Base-by-base conservation (phyloP, 2,888 invertebrate genomes). In the Muscina levida region DNA sequence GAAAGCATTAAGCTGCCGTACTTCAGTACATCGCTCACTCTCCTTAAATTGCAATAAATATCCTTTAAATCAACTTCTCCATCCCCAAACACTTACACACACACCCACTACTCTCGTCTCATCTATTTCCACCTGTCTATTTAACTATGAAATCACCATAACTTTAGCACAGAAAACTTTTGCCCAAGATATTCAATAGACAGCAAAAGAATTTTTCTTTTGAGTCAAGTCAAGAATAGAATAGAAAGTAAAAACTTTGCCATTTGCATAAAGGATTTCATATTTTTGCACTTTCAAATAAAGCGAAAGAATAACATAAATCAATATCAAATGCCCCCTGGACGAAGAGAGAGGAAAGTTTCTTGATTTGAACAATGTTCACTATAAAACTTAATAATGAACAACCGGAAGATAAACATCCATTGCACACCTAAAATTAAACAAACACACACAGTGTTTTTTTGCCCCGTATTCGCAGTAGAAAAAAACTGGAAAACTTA, bases 401-500 rank as follows among this genome's bases (percentile, higher is more conserved):
- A 5, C n/a, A 71, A 56, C 8, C 2, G 26, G 22, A 51, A 5
- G 44, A 22, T 71, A 48, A 62, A 62, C 26, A 15, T 62, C 39
- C 39, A n/a, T 53, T 17, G 17, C 8, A 26, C 59, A 37, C 59
- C 57, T 57, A 59, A 59, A 37, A 59, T 37, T 62, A 62, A 62
- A 39, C 57, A 62, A 42, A 42, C 39, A n/a, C 31, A 31, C 4
- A 62, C 42, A 3, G 15, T 5, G 42, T 3, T 39, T 62, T 42
- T 17, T 42, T 62, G 37, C 37, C 8, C 59, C 19, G 17, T 59
- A 37, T 59, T 39, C 37, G 39, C 6, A 17, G 37, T 10, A 59
- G 15, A 26, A 57, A 71, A 71, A 15, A 31, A 37, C 13, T 3
- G 31, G 31, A 59, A 56, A 74, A 75, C 62, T 76, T 72, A 48